Evolutionary conservation across 1,140 invertebrate genomes (phyloP).

Genomic region (Ptiloglossa arizonensis): DNA sequence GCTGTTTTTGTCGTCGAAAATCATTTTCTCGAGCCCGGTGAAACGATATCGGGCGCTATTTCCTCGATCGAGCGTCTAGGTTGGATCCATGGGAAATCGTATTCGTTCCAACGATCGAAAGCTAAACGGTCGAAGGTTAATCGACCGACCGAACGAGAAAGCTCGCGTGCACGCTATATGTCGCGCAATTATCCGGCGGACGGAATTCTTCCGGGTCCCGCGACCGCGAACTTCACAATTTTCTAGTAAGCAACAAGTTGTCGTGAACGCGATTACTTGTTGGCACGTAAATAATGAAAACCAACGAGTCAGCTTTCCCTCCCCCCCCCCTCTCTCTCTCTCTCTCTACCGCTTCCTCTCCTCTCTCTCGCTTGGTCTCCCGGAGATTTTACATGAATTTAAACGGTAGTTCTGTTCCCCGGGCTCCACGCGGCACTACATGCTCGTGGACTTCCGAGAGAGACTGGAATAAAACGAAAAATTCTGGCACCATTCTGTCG

Average conservation of each 20-base stretch:
- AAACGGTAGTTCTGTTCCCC: constrained; percentile 6
- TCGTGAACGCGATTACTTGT: constrained; percentile 60
- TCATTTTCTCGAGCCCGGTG: too few species aligned
- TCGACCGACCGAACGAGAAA: not conserved
- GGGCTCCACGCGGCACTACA: not conserved
- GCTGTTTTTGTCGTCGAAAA: too few species aligned
- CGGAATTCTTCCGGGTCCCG: constrained; percentile 41
- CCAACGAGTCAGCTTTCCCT: constrained; percentile 24
- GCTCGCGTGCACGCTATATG: constrained; percentile 3
- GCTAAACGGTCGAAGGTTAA: constrained; percentile 32
- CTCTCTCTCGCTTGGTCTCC: not conserved
- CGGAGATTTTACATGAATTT: constrained; percentile 50
- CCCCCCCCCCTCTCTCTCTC: too few species aligned
- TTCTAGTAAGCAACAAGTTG: constrained; percentile 66
- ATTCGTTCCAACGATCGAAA: not conserved
- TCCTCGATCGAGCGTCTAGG: too few species aligned
- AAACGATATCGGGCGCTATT: too few species aligned
- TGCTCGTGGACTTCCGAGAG: constrained; percentile 7
- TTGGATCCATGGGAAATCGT: not conserved
- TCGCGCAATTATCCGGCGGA: constrained; percentile 38
- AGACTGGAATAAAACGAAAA: constrained; percentile 32
- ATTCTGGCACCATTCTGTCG: constrained; percentile 19
- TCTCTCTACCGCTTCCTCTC: too few species aligned
- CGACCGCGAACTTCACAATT: constrained; percentile 39
- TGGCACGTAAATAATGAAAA: constrained; percentile 63